These are phyloP conservation scores for Aplochiton taeniatus DNA, from an alignment of 2,797 vertebrate species.

Conservation along the genomic window DNA sequence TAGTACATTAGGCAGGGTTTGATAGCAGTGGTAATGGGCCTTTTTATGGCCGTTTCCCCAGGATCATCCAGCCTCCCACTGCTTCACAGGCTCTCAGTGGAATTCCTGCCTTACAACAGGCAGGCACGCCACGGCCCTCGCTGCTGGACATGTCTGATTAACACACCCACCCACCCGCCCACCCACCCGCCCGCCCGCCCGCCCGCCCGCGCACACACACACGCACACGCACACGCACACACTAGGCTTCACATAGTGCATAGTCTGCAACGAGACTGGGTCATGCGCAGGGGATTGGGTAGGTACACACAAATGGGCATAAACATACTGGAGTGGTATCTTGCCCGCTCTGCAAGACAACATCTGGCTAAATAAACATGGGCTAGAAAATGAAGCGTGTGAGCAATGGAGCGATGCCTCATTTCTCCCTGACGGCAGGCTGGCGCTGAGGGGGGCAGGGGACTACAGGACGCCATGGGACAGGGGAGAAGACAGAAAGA, in stretches of 20 bases:
- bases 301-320: not conserved
- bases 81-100: constrained; percentile 66
- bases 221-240: not conserved
- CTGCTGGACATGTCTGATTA: constrained; percentile 40
- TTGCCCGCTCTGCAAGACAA: constrained; percentile 9
- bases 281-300: too few relatives aligned
- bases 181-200: constrained; percentile 3
- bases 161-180: constrained; percentile 27
- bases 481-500: too few relatives aligned
- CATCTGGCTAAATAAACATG: constrained; percentile 46
- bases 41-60: constrained; percentile 64
- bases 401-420: constrained; percentile 21
- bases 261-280: not conserved
- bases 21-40: constrained; percentile 49
- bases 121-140: constrained; percentile 56
- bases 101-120: constrained; percentile 65
- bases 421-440: constrained; percentile 14
- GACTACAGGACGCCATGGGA: not conserved
- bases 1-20: constrained; percentile 35
- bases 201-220: too few relatives aligned
- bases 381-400: constrained; percentile 24
- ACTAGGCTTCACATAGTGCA: not conserved
- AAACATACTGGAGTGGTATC: not conserved
- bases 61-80: constrained; percentile 58
- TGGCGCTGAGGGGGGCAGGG: not conserved